Conservation (phyloP, 2,113 vertebrate genomes). For the Nasalis larvatus region DNA sequence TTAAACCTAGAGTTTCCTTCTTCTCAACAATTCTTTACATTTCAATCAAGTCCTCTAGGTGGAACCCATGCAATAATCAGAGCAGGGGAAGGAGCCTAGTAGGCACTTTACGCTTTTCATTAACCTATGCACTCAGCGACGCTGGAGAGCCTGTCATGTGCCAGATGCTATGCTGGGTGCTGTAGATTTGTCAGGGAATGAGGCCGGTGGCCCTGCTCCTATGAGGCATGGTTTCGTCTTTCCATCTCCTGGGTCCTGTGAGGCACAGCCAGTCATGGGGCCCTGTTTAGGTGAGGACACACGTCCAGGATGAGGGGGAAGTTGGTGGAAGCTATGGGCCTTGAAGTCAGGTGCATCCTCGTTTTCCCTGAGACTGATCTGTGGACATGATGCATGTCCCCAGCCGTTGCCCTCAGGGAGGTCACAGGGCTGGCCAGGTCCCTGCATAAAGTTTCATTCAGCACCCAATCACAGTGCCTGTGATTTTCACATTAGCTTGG, state of each 20-base stretch:
- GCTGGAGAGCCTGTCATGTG: fast-evolving
- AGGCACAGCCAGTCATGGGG: fast-evolving
- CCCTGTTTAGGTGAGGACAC: neutral
- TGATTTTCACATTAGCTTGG: neutral
- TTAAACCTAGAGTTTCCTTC: constrained; percentile 5
- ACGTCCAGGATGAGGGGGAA: fast-evolving
- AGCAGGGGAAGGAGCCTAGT: neutral
- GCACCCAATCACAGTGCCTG: neutral
- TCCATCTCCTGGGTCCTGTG: neutral
- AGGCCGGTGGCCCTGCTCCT: neutral
- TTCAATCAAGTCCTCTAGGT: neutral
- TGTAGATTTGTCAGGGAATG: fast-evolving
- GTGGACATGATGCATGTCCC: fast-evolving
- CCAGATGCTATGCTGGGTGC: neutral
- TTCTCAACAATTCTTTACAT: neutral
- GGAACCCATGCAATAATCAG: neutral
- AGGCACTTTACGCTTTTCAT: neutral
- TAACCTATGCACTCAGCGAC: fast-evolving
- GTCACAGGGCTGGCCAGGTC: neutral
- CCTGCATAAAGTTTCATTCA: neutral
- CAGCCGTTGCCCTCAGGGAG: neutral
- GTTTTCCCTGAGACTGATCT: neutral
- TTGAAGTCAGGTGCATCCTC: neutral
- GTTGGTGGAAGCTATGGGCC: neutral
- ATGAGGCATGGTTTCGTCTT: neutral